These are phyloP conservation scores for Chlorospingus semifuscus DNA, from an alignment of 2,797 vertebrate species.

Conservation along the genomic window DNA sequence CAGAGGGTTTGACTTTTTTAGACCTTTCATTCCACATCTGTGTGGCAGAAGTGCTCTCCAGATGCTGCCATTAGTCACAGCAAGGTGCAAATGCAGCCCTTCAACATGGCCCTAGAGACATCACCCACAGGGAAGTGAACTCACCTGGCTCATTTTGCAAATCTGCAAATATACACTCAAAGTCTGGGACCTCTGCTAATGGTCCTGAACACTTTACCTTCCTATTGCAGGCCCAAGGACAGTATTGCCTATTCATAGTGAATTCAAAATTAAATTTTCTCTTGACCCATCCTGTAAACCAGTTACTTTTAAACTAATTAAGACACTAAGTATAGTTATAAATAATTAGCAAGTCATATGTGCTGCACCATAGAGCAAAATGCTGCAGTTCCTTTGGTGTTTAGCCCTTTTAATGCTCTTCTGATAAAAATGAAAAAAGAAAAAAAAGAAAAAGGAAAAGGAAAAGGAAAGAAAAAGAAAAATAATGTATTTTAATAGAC, in stretches of 20 bases:
- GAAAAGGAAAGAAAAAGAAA: too few species aligned
- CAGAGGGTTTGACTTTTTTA: not conserved
- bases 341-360: not conserved
- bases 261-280: not conserved
- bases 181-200: not conserved
- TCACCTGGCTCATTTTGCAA: not conserved
- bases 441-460: not conserved
- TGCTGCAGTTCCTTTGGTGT: not conserved
- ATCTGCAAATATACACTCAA: not conserved
- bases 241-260: not conserved
- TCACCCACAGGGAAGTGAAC: not conserved
- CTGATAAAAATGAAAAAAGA: not conserved
- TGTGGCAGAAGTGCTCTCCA: not conserved
- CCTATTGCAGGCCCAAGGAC: not conserved
- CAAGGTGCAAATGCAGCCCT: not conserved
- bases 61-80: not conserved
- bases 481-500: rapidly evolving
- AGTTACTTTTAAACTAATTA: not conserved
- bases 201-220: not conserved
- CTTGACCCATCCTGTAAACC: not conserved
- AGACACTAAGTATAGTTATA: not conserved
- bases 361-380: not conserved
- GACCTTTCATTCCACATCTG: not conserved
- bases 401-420: not conserved
- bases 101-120: rapidly evolving